Evolutionary conservation across 2,888 invertebrate genomes (phyloP), one percentile per base, ranked within the genome.

Genomic region (Rapana venosa): DNA sequence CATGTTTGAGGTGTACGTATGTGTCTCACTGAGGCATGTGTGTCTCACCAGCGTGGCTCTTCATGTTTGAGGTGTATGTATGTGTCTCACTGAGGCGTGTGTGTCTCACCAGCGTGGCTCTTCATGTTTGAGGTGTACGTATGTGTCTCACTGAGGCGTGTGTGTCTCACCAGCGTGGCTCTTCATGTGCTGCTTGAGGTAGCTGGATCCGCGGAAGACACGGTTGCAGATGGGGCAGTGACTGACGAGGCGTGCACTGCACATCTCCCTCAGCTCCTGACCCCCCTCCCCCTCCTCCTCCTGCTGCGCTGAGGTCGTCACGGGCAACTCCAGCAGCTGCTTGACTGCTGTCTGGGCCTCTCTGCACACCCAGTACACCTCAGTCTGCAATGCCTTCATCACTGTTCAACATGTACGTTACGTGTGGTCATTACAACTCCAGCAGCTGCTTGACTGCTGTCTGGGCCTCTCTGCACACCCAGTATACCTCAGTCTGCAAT

Each of bases 111-210:
- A 47, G 47, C 47, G 47, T 47, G 47, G 4, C 2, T 47, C 47
- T 47, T 47, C 47, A 47, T 47, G 8, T 8, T 47, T 47, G 74
- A 30, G 26, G 8, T 2, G 22, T 0, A 32, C 6, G n/a, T 87
- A 61, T 2, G n/a, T 61, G n/a, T 66, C n/a, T 87, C 26, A 20
- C 4, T 22, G 84, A 61, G 22, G 26, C 6, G n/a, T 20, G 5
- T 26, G 6, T 47, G 36, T 47, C 36, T 84, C 90, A 95, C 95
- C 95, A 92, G 94, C 94, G 88, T 95, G 95, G 87, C 92, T 94
- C 87, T 94, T 93, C 94, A 95, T 94, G 91, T 95, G 95, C 20
- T 95, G 94, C 86, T 93, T 92, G 89, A 95, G 94, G 91, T 95
- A 95, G 91, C 93, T 94, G 90, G 92, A 92, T n/a, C 94, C 94